Base-by-base conservation (phyloP, 2,797 vertebrate genomes). In the Picus viridis region DNA sequence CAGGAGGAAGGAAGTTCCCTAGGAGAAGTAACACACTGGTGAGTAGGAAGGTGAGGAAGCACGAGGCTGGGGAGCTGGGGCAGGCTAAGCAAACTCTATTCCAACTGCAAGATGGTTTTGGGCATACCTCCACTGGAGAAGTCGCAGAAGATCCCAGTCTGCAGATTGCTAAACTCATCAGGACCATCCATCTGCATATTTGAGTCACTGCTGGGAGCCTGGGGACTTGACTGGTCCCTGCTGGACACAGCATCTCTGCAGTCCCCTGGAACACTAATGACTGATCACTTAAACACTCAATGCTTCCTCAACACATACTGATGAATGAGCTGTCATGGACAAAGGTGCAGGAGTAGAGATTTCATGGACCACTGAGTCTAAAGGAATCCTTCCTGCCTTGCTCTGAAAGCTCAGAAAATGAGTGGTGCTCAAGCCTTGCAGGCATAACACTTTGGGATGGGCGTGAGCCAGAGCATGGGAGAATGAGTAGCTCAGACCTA, bases 371-470 rank as follows among this genome's bases (percentile, higher is more conserved):
- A 10, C 54, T 39, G 19, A 47, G 47, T 45, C 32, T 54, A 14
- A 75, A 76, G 47, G 47, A 67, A 17, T 59, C 57, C 36, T 43
- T 88, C 19, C n/a, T 81, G 10, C 67, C 39, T 78, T 77, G 34
- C 63, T 54, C 13, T 89, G 18, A 82, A 86, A 80, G 6, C 26
- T 77, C 41, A 47, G 53, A 59, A 73, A n/a, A 74, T 59, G 30
- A 43, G n/a, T 27, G 29, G 19, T 67, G 23, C 57, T 18, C 19
- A 6, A 62, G 32, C 61, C 67, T 72, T 67, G 32, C 41, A 36
- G 39, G 13, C 6, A 0, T 75, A 34, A 29, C 0, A 1, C 23
- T 9, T 22, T 0, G 0, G 17, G 17, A 19, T 34, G 27, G 65
- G 26, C 0, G 1, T 80, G 69, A 93, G 45, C 47, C 11, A 36